phyloP scores from a whole-genome alignment of 2,113 vertebrate genomes.

The Anolis sagrei region DNA sequence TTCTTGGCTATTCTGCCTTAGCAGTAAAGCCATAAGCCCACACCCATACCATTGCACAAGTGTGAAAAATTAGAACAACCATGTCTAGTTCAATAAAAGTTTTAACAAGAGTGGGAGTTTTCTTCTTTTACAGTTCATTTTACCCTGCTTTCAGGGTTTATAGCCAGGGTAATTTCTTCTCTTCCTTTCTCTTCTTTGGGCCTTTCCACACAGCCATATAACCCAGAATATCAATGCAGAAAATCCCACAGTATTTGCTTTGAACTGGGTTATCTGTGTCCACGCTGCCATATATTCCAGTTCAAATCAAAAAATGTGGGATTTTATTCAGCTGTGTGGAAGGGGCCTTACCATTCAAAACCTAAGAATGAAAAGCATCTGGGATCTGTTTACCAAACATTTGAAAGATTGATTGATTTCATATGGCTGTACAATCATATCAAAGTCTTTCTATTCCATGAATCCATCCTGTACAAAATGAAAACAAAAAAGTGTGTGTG shows the following conservation, averaged over 20 bases:
- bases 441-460: too few relatives aligned
- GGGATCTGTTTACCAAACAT: background rate
- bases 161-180: background rate
- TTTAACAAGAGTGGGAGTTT: background rate
- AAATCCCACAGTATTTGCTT: too few relatives aligned
- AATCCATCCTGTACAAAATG: too few relatives aligned
- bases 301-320: too few relatives aligned
- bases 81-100: background rate
- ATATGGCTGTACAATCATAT: background rate
- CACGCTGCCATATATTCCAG: too few relatives aligned
- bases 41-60: background rate
- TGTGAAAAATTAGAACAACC: constrained; percentile 5
- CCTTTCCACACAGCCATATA: too few relatives aligned
- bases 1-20: rapidly evolving
- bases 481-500: too few relatives aligned
- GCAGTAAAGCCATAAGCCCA: background rate
- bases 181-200: background rate
- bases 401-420: background rate
- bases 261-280: too few relatives aligned
- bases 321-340: too few relatives aligned
- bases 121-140: background rate
- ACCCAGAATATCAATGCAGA: too few relatives aligned
- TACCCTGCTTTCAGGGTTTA: background rate
- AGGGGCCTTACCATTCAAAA: background rate
- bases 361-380: background rate